These are phyloP conservation scores for Drosophila antonietae DNA, from an alignment of 2,888 invertebrate genomes.

Conservation along the genomic window DNA sequence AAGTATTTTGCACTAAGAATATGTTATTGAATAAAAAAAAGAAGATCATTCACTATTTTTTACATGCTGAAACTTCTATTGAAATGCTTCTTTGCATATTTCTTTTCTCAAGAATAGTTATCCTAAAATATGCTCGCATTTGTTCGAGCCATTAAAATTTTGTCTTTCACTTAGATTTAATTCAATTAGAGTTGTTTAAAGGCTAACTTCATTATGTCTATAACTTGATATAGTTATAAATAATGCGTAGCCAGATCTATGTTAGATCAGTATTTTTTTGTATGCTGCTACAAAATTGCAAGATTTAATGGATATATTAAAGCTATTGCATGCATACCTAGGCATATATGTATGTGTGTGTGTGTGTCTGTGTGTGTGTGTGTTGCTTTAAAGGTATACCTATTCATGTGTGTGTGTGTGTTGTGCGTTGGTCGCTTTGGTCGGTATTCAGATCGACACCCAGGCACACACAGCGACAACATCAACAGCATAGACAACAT, in stretches of 20 bases:
- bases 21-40: background rate
- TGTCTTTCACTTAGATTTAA: too few species aligned
- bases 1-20: background rate
- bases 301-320: slow-evolving; percentile 13
- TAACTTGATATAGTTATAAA: background rate
- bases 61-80: background rate
- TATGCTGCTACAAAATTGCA: slow-evolving; percentile 23
- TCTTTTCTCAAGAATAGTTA: background rate
- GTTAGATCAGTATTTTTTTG: background rate
- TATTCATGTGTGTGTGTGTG: slow-evolving; percentile 24
- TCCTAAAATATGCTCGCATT: background rate
- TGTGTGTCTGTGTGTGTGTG: slow-evolving; percentile 15
- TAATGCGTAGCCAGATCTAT: slow-evolving; percentile 20
- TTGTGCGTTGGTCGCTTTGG: slow-evolving; percentile 51
- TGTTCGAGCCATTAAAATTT: too few species aligned
- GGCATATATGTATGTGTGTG: slow-evolving; percentile 3
- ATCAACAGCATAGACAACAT: slow-evolving; percentile 34
- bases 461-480: slow-evolving; percentile 47
- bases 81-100: background rate
- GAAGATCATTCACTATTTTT: background rate
- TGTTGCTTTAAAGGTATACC: slow-evolving; percentile 11
- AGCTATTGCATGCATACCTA: background rate
- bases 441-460: slow-evolving; percentile 76
- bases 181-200: slow-evolving; percentile 14
- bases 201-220: slow-evolving; percentile 23